A percentile compares a stretch with the other conserved stretches of the same genome.
phyloP scores from a whole-genome alignment of 2,888 invertebrate species.

The Drosophila acutilabella region DNA sequence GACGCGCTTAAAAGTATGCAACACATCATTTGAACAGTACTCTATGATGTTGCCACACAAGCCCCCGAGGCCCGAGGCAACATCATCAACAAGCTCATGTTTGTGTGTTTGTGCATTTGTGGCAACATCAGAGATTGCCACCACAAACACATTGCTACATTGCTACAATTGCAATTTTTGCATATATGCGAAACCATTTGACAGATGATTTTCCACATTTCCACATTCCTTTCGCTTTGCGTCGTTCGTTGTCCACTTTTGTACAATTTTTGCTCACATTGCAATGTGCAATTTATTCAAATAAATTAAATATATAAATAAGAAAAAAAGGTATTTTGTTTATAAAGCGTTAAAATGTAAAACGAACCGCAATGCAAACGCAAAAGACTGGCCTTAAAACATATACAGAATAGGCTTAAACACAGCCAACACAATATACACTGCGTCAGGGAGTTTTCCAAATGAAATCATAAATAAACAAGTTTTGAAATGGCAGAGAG shows the following conservation, averaged over 20 bases:
- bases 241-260: constrained; percentile 15
- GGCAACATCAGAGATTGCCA: constrained; percentile 40
- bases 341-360: constrained; percentile 59
- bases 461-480: too few relatives aligned
- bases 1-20: constrained; percentile 61
- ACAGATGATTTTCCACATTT: constrained; percentile 74
- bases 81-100: constrained; percentile 13
- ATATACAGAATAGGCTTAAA: neutral
- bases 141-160: constrained; percentile 33
- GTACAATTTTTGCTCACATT: constrained; percentile 38
- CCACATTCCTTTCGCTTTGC: constrained; percentile 39
- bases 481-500: too few relatives aligned
- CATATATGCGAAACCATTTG: constrained; percentile 50
- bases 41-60: neutral
- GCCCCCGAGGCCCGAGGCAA: neutral
- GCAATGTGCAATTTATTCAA: constrained; percentile 52
- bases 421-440: neutral
- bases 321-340: constrained; percentile 42
- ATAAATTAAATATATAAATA: constrained; percentile 32
- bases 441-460: neutral
- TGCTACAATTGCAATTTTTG: constrained; percentile 48
- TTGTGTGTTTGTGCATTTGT: constrained; percentile 3
- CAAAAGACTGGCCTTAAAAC: constrained; percentile 32
- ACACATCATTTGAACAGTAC: constrained; percentile 35
- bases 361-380: constrained; percentile 54